Evolutionary conservation across 1,140 invertebrate species (phyloP).

Genomic region (Leptinotarsa lineolata): DNA sequence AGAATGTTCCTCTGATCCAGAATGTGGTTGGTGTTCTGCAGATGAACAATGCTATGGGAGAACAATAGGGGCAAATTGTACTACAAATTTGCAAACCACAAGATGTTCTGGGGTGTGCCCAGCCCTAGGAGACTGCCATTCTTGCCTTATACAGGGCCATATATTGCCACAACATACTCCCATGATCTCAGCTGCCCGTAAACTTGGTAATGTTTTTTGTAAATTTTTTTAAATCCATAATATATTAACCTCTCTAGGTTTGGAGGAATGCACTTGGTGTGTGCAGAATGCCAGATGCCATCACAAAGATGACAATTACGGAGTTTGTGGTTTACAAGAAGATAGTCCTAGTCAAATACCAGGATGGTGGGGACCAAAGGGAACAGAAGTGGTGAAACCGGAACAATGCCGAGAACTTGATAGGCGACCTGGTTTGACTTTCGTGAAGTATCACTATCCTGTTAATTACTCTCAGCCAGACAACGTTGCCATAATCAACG

Average conservation of each 20-base stretch:
- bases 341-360: constrained; percentile 76
- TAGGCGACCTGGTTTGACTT: constrained; percentile 84
- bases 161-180: constrained; percentile 48
- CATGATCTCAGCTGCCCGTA: constrained; percentile 71
- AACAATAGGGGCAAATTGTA: constrained; percentile 79
- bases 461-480: constrained; percentile 86
- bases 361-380: constrained; percentile 88
- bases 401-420: constrained; percentile 80
- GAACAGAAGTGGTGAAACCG: constrained; percentile 76
- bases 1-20: constrained; percentile 84
- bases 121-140: constrained; percentile 83
- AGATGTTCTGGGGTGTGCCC: constrained; percentile 88
- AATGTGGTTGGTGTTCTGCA: constrained; percentile 90
- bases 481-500: constrained; percentile 79
- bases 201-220: constrained; percentile 59
- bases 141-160: constrained; percentile 79
- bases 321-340: constrained; percentile 74
- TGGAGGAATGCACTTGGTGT: constrained; percentile 88
- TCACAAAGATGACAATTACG: constrained; percentile 82
- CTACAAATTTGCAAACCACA: constrained; percentile 84
- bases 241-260: constrained; percentile 44
- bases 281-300: constrained; percentile 91
- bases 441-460: constrained; percentile 84
- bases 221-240: not conserved
- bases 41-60: constrained; percentile 79